phyloP scores from a whole-genome alignment of 1,140 invertebrate genomes.

The Ruditapes philippinarum region DNA sequence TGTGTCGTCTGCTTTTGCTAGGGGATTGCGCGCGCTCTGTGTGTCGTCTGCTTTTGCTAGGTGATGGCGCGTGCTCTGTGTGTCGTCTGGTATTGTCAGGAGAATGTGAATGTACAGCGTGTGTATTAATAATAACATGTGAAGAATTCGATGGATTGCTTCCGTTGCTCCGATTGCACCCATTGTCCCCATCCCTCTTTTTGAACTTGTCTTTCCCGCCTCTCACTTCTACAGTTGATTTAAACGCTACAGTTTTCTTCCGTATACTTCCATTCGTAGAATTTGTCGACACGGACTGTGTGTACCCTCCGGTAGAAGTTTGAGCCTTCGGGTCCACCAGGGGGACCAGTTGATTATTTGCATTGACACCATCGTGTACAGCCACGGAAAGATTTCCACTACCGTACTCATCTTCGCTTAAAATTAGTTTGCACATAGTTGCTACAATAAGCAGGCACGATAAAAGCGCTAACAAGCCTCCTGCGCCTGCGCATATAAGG shows the following conservation, averaged over 20 bases:
- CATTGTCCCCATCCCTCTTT: too few relatives aligned
- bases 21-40: too few relatives aligned
- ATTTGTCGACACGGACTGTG: neutral
- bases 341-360: neutral
- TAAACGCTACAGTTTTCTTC: neutral
- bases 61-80: too few relatives aligned
- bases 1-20: too few relatives aligned
- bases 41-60: too few relatives aligned
- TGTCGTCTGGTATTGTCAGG: too few relatives aligned
- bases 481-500: neutral
- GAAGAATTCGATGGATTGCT: too few relatives aligned
- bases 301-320: neutral
- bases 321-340: neutral
- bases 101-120: too few relatives aligned
- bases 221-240: too few relatives aligned
- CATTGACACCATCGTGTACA: neutral
- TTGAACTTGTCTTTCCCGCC: too few relatives aligned
- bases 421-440: neutral
- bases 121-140: too few relatives aligned
- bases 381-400: neutral
- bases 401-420: neutral
- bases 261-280: neutral
- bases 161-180: too few relatives aligned
- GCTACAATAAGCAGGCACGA: neutral
- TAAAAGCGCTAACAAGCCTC: neutral